Percentiles rank a stretch among this genome's conserved stretches.
These are phyloP conservation scores for Epinotia nisella DNA, from an alignment of 2,888 invertebrate genomes.

Conservation along the genomic window DNA sequence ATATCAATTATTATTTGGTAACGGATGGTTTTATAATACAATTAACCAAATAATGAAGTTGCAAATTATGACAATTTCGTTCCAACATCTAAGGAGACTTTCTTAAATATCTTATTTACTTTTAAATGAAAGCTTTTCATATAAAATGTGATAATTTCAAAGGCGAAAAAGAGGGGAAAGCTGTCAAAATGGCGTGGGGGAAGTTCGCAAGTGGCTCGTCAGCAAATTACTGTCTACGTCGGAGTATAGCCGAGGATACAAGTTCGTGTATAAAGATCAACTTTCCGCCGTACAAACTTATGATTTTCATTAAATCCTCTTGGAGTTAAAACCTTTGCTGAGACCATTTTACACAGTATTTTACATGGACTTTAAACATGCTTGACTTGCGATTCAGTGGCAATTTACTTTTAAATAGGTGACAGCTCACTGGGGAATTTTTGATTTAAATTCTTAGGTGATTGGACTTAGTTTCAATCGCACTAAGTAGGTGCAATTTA, in stretches of 20 bases:
- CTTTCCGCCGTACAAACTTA: conserved; percentile 72
- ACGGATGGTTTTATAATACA: too few species aligned
- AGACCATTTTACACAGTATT: conserved; percentile 14
- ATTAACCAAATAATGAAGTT: not conserved
- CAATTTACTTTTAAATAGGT: not conserved
- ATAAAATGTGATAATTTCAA: conserved; percentile 45
- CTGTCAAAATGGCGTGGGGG: conserved; percentile 58
- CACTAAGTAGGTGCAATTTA: not conserved
- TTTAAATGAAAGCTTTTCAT: conserved; percentile 40
- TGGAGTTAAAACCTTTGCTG: conserved; percentile 7
- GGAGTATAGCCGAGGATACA: conserved; percentile 63
- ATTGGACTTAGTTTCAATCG: not conserved
- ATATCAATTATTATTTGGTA: too few species aligned
- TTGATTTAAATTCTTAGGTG: not conserved
- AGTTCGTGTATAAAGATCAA: conserved; percentile 64
- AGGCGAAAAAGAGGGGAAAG: conserved; percentile 50
- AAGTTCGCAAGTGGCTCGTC: conserved; percentile 73
- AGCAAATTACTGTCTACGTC: conserved; percentile 71
- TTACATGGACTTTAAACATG: conserved; percentile 5
- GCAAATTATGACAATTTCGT: not conserved
- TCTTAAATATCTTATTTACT: conserved; percentile 28
- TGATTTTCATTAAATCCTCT: conserved; percentile 74
- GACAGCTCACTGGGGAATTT: not conserved
- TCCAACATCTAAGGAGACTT: conserved; percentile 1
- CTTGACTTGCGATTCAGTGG: not conserved